phyloP scores from a whole-genome alignment of 2,797 vertebrate species.

The Sebastes flavidus region DNA sequence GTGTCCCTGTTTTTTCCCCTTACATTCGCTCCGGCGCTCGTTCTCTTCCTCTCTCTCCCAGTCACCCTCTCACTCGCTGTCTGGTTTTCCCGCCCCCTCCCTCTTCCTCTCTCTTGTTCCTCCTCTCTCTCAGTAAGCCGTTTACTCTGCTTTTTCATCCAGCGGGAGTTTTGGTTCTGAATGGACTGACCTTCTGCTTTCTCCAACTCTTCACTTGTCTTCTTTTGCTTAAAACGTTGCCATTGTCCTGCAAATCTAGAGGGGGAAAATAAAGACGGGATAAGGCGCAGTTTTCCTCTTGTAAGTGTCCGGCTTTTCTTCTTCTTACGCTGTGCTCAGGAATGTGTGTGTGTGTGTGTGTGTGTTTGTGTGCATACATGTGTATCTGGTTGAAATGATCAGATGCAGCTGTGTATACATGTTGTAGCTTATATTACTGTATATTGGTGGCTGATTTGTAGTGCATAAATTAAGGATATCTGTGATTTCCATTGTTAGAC shows the following conservation, averaged over 20 bases:
- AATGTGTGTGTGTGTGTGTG: constrained; percentile 16
- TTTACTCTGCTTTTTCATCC: constrained; percentile 53
- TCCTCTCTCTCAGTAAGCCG: constrained; percentile 37
- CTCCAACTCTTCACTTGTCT: constrained; percentile 23
- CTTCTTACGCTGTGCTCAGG: constrained; percentile 18
- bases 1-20: neutral
- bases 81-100: constrained; percentile 47
- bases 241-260: constrained; percentile 39
- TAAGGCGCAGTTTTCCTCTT: constrained; percentile 28
- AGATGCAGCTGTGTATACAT: neutral
- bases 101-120: constrained; percentile 5
- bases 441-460: neutral
- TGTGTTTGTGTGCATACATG: neutral
- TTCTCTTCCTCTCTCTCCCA: constrained; percentile 32
- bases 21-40: constrained; percentile 10
- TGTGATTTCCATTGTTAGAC: neutral
- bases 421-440: neutral
- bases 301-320: constrained; percentile 66
- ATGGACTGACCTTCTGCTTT: constrained; percentile 51
- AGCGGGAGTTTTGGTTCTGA: constrained; percentile 43
- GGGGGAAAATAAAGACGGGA: constrained; percentile 15
- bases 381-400: neutral
- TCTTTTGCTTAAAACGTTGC: constrained; percentile 36
- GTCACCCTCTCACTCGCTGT: constrained; percentile 38
- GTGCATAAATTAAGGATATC: neutral